phyloP scores from a whole-genome alignment of 2,797 vertebrate genomes.

The Sebastes nivosus region DNA sequence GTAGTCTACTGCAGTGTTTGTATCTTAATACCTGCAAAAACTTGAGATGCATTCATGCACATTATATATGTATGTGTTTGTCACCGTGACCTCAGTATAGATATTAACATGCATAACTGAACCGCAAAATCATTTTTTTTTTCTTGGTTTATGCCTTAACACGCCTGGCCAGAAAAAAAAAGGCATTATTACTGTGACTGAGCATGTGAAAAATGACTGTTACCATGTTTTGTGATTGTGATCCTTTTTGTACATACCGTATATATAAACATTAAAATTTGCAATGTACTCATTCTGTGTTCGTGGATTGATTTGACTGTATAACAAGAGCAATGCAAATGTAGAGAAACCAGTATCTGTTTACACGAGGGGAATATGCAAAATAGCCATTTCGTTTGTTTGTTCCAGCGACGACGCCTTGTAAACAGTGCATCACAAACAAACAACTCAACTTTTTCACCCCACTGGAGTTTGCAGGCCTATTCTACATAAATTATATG shows the following conservation, averaged over 20 bases:
- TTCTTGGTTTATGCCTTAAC: constrained; percentile 33
- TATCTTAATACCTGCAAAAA: constrained; percentile 37
- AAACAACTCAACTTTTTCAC: background rate
- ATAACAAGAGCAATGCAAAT: background rate
- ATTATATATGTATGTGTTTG: constrained; percentile 38
- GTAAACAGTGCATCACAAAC: background rate
- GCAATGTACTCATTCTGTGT: background rate
- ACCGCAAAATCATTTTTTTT: background rate
- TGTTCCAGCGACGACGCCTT: background rate
- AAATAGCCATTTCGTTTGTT: background rate
- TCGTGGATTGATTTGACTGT: background rate
- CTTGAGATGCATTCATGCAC: constrained; percentile 52
- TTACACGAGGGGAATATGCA: background rate
- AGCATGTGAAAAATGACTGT: constrained; percentile 44
- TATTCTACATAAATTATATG: background rate
- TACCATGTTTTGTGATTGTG: constrained; percentile 30
- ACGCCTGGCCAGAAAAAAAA: background rate
- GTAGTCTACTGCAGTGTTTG: background rate
- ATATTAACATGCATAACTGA: background rate
- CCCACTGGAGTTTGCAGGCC: background rate
- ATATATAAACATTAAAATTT: constrained; percentile 23
- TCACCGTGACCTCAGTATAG: constrained; percentile 9
- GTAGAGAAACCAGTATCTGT: background rate
- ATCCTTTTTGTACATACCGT: constrained; percentile 51
- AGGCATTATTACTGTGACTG: constrained; percentile 35